Conservation (phyloP, 2,888 invertebrate genomes). For the Aradus depressus region DNA sequence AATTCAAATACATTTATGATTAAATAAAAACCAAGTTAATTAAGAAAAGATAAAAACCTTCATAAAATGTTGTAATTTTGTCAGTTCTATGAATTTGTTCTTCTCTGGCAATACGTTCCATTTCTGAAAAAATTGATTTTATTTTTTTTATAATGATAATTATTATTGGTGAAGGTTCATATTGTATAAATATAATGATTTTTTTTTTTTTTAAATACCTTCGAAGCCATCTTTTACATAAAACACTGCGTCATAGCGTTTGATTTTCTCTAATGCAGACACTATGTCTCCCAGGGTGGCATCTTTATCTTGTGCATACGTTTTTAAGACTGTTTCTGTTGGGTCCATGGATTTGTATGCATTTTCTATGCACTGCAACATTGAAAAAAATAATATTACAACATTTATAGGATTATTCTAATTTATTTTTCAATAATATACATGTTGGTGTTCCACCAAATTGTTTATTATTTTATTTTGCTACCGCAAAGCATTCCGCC, state of each 20-base stretch:
- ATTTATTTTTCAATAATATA: too few species aligned
- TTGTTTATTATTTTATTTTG: too few species aligned
- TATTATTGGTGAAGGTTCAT: too few species aligned
- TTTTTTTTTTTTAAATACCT: slow-evolving; percentile 8
- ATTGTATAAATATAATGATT: too few species aligned
- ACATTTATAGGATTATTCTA: too few species aligned
- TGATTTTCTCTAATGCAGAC: slow-evolving; percentile 5
- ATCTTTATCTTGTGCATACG: slow-evolving; percentile 11
- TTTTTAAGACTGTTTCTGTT: slow-evolving; percentile 13
- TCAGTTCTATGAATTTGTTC: slow-evolving; percentile 12
- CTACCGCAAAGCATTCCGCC: too few species aligned
- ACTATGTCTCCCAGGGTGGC: slow-evolving; percentile 5
- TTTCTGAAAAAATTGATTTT: slow-evolving; percentile 8
- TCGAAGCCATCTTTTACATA: neutral
- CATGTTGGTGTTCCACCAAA: too few species aligned
- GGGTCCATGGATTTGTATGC: neutral
- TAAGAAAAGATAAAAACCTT: neutral
- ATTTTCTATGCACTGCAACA: slow-evolving; percentile 11
- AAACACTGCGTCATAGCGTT: slow-evolving; percentile 4
- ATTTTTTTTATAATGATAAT: neutral
- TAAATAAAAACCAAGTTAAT: neutral
- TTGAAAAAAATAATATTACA: neutral
- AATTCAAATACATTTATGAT: neutral
- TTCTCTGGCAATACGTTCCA: slow-evolving; percentile 7
- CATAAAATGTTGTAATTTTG: slow-evolving; percentile 1